Percentiles rank a stretch among this genome's conserved stretches.
These are phyloP conservation scores for Eretmochelys imbricata DNA, from an alignment of 2,113 vertebrate species.

Conservation along the genomic window DNA sequence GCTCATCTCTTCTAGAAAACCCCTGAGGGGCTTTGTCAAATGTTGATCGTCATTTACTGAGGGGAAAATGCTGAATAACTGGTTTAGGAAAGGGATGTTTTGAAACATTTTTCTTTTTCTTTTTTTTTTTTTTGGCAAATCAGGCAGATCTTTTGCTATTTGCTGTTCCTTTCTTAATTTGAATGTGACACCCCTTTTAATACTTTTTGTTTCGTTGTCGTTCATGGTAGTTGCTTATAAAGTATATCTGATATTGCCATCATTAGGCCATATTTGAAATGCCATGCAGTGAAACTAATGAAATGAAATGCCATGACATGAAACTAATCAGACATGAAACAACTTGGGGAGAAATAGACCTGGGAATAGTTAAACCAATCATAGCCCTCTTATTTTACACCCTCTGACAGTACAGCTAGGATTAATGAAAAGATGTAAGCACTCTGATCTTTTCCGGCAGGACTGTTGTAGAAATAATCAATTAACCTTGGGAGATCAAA, in stretches of 20 bases:
- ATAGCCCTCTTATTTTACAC: conserved; percentile 31
- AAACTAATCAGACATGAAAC: conserved; percentile 61
- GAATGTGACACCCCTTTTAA: background rate
- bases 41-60: conserved; percentile 61
- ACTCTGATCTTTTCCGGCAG: conserved; percentile 77
- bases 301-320: conserved; percentile 34
- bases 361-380: conserved; percentile 58
- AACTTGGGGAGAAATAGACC: conserved; percentile 5
- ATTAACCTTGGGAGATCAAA: conserved; percentile 84
- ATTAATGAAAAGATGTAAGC: conserved; percentile 78
- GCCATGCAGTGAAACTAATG: conserved; percentile 49
- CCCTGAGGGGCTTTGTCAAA: conserved; percentile 53
- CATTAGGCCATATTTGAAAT: conserved; percentile 42
- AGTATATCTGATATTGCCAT: conserved; percentile 23
- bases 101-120: conserved; percentile 32
- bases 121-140: background rate
- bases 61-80: conserved; percentile 63
- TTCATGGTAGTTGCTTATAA: background rate
- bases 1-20: conserved; percentile 75
- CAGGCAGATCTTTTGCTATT: background rate
- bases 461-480: conserved; percentile 83
- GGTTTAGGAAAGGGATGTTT: background rate
- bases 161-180: background rate
- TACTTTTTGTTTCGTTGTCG: background rate
- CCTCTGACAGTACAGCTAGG: conserved; percentile 70